Evolutionary conservation across 2,113 vertebrate genomes (phyloP).

Genomic region (Atlantisia rogersi): DNA sequence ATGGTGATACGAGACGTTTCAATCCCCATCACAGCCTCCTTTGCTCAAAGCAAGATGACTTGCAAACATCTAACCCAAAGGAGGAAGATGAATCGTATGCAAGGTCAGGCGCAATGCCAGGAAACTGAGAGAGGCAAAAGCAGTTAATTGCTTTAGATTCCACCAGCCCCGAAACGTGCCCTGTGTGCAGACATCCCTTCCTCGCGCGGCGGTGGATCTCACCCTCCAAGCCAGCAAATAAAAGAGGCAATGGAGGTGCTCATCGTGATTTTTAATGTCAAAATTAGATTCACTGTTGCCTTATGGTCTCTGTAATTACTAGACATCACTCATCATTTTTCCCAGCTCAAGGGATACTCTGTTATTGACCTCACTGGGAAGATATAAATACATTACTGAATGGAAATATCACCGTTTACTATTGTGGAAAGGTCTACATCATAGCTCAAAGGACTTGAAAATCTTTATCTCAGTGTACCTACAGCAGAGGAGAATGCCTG

Average conservation of each 20-base stretch:
- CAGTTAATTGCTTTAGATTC: conserved; percentile 61
- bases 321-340: conserved; percentile 56
- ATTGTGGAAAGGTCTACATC: conserved; percentile 8
- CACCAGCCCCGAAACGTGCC: conserved; percentile 32
- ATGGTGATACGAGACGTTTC: background rate
- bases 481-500: background rate
- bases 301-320: conserved; percentile 52
- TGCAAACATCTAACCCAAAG: conserved; percentile 36
- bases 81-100: conserved; percentile 53
- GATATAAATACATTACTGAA: conserved; percentile 40
- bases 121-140: background rate
- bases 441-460: conserved; percentile 20
- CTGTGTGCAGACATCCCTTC: conserved; percentile 20
- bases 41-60: conserved; percentile 59
- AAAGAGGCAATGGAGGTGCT: background rate
- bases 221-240: background rate
- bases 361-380: conserved; percentile 53
- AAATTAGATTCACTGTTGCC: conserved; percentile 32
- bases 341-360: conserved; percentile 41
- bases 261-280: conserved; percentile 28
- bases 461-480: conserved; percentile 4
- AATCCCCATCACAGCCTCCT: conserved; percentile 12
- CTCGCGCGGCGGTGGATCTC: background rate
- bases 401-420: conserved; percentile 43
- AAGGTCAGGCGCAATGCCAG: conserved; percentile 54